Conservation (phyloP, 2,797 vertebrate species). For the Diplodus sargus region DNA sequence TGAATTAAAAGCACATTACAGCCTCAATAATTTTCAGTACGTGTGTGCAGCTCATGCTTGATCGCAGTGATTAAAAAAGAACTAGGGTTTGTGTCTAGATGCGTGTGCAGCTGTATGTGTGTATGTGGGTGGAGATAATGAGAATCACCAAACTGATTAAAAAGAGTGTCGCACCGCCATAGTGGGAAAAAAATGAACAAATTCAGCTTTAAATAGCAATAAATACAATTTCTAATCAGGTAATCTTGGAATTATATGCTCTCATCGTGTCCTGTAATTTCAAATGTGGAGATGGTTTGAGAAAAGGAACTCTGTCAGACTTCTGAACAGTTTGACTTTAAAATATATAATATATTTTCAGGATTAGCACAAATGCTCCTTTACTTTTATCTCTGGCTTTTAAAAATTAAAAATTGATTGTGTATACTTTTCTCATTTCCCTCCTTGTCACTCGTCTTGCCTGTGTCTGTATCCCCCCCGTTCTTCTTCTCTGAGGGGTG, state of each 20-base stretch:
- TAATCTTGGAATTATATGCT: constrained; percentile 35
- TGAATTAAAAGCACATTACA: constrained; percentile 7
- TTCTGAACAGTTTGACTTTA: constrained; percentile 68
- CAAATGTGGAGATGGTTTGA: constrained; percentile 45
- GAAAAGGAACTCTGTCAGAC: constrained; percentile 55
- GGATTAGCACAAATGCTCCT: constrained; percentile 59
- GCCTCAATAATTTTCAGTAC: constrained; percentile 5
- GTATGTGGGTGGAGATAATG: constrained; percentile 32
- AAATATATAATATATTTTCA: constrained; percentile 57
- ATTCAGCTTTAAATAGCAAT: constrained; percentile 37
- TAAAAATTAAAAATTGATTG: constrained; percentile 45
- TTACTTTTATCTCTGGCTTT: constrained; percentile 59
- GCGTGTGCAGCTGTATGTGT: background rate
- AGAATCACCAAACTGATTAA: constrained; percentile 41
- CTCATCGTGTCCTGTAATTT: constrained; percentile 31
- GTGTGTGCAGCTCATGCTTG: background rate
- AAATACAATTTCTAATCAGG: constrained; percentile 36
- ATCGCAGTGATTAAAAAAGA: constrained; percentile 24
- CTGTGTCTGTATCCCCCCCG: constrained; percentile 3
- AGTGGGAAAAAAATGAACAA: background rate
- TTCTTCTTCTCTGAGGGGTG: constrained; percentile 36
- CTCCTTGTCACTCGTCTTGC: constrained; percentile 31
- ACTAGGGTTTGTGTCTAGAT: constrained; percentile 5
- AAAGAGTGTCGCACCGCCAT: constrained; percentile 7
- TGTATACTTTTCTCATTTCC: constrained; percentile 64